Evolutionary conservation across 1,140 invertebrate species (phyloP).

Genomic region (Zaprionus davidi): DNA sequence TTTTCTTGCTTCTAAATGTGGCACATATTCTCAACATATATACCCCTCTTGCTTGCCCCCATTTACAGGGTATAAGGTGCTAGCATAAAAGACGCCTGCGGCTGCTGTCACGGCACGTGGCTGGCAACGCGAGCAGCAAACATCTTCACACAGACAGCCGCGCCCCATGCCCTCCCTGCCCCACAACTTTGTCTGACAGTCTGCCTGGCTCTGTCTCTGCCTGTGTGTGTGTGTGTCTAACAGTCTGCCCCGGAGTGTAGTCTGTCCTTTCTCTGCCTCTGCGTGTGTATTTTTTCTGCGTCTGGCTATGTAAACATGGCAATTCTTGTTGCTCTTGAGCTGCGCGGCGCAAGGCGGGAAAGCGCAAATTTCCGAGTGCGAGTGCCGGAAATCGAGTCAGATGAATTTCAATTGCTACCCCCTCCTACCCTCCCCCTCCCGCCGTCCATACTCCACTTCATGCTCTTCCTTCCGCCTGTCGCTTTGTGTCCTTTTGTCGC

Average conservation of each 20-base stretch:
- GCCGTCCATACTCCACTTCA: background rate
- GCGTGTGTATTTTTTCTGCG: conserved; percentile 6
- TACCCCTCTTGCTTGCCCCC: conserved; percentile 5
- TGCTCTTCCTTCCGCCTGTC: conserved; percentile 1
- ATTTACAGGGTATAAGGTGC: conserved; percentile 23
- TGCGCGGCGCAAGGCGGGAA: conserved; percentile 25
- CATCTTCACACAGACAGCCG: conserved; percentile 8
- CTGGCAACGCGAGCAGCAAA: conserved; percentile 60
- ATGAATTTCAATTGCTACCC: conserved; percentile 72
- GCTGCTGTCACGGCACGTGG: conserved; percentile 61
- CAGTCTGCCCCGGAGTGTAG: background rate
- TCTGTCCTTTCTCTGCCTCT: conserved; percentile 7
- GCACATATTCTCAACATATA: background rate
- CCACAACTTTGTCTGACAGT: background rate
- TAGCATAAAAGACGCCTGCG: conserved; percentile 33
- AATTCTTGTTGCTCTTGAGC: conserved; percentile 50
- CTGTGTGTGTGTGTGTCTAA: background rate
- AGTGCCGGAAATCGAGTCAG: conserved; percentile 70
- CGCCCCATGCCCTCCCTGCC: background rate
- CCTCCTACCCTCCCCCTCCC: background rate
- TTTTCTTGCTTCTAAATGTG: background rate
- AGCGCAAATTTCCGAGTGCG: conserved; percentile 51
- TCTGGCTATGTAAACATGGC: conserved; percentile 48
- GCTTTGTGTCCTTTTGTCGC: conserved; percentile 39
- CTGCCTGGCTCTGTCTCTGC: background rate